phyloP scores from a whole-genome alignment of 1,140 invertebrate genomes.

The Trachymyrmex cornetzi region DNA sequence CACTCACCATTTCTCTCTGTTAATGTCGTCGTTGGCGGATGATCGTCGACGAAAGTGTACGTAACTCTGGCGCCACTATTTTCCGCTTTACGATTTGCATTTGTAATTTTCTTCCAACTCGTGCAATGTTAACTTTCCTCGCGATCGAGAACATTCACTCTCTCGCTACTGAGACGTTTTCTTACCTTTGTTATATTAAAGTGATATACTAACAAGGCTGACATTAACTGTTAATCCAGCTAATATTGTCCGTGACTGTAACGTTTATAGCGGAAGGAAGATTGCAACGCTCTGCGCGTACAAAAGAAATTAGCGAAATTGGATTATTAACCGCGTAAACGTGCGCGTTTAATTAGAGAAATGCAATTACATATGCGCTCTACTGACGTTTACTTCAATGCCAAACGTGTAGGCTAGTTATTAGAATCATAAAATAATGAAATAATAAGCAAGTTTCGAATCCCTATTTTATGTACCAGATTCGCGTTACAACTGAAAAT shows the following conservation, averaged over 20 bases:
- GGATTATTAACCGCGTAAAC: not conserved
- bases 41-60: slow-evolving; percentile 7
- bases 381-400: slow-evolving; percentile 34
- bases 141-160: not conserved
- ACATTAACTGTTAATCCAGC: slow-evolving; percentile 64
- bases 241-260: slow-evolving; percentile 38
- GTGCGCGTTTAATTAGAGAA: not conserved
- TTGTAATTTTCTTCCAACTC: slow-evolving; percentile 12
- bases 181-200: slow-evolving; percentile 5
- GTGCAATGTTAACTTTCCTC: not conserved
- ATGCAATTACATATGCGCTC: not conserved
- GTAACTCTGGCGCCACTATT: slow-evolving; percentile 24
- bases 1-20: slow-evolving; percentile 45
- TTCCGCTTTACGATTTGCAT: not conserved
- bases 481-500: not conserved
- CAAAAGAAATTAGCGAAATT: slow-evolving; percentile 22
- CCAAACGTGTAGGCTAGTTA: not conserved
- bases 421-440: not conserved
- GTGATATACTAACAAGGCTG: slow-evolving; percentile 6
- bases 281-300: not conserved
- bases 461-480: not conserved
- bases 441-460: not conserved
- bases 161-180: not conserved
- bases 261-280: slow-evolving; percentile 12
- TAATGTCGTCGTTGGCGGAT: slow-evolving; percentile 21